Base-by-base conservation (phyloP, 2,888 invertebrate genomes). In the Drosophila paranaensis region DNA sequence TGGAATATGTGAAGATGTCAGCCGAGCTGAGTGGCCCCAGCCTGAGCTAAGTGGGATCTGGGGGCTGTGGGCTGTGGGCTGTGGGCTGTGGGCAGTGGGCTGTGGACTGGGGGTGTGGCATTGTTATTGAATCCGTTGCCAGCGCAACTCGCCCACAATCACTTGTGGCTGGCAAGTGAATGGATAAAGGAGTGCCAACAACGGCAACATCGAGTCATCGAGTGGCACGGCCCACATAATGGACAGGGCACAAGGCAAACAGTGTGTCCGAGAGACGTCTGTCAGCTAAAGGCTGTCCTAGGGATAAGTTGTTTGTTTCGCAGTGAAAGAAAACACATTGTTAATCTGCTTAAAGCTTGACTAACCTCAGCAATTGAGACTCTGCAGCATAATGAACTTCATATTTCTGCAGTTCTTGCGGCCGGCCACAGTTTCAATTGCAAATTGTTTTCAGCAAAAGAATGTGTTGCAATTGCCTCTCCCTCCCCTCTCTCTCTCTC, bases 161-260 rank as follows among this genome's bases (percentile, higher is more conserved):
- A 67, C 50, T 76, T 76, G 77, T 61, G 68, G 64, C 63, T 71
- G 71, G 25, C 60, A 67, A 43, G 60, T 48, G 63, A 37, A 20
- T 61, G 61, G 51, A 68, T 61, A 65, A 68, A 72, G 50, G 57
- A 68, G 60, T 51, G 46, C 33, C 53, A 60, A 68, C 76, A 65
- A 68, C 68, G 76, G 42, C 61, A 76, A 45, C 60, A 54, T n/a
- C n/a, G 48, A 50, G 62, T 57, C 62, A 60, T 63, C 60, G 14
- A 60, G 57, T 66, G 43, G 65, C 6, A 27, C 20, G 14, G 56
- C 45, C 35, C 60, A 27, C 45, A 35, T 73, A 68, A 69, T 40
- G 39, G 48, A 48, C 35, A 37, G 50, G 68, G 62, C 61, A 65
- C 51, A 45, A 33, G 62, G n/a, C 72, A 76, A 64, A 61, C 64